Base-by-base conservation (phyloP, 2,113 vertebrate species). In the Caranx melampygus region DNA sequence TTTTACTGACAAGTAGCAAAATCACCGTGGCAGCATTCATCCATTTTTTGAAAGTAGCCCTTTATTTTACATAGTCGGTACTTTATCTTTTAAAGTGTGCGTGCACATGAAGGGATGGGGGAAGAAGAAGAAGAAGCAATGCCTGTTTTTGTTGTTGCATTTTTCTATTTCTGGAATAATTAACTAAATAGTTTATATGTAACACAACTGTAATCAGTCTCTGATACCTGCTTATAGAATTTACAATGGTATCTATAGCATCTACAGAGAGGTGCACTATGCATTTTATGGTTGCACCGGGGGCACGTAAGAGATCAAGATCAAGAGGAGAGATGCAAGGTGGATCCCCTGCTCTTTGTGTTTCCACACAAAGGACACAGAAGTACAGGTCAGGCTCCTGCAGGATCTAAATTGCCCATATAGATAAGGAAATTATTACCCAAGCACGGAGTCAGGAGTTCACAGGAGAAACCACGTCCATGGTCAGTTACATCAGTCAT, bases 161-260 rank as follows among this genome's bases (percentile, higher is more conserved):
- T 15, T 1, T 31, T 59, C 26, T 81, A 47, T 75, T 73, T 83
- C 35, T 65, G 42, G 42, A 63, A 69, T 45, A 14, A 55, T 51
- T 4, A 13, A 0, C 57, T 5, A 13, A 51, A 52, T 26, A 9
- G 3, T 33, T 54, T 16, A 47, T 57, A 3, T 10, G 7, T 4
- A 26, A 1, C 13, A 11, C 1, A 6, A 13, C 2, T 3, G 3
- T 34, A 49, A 49, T 20, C 0, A 71, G 18, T 8, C 42, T 3
- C 15, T 26, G 8, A 35, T 73, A 35, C 58, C 49, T 26, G 5
- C 10, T 40, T 20, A 5, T 31, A 8, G 31, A 2, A 51, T 33
- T n/a, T 12, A 37, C 1, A 20, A 42, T 1, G 14, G 20, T 21
- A 18, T 49, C 15, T 18, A 52, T 52, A 52, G n/a, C 51, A 52